Evolutionary conservation across 2,888 invertebrate species (phyloP).

Genomic region (Thalpophila matura): DNA sequence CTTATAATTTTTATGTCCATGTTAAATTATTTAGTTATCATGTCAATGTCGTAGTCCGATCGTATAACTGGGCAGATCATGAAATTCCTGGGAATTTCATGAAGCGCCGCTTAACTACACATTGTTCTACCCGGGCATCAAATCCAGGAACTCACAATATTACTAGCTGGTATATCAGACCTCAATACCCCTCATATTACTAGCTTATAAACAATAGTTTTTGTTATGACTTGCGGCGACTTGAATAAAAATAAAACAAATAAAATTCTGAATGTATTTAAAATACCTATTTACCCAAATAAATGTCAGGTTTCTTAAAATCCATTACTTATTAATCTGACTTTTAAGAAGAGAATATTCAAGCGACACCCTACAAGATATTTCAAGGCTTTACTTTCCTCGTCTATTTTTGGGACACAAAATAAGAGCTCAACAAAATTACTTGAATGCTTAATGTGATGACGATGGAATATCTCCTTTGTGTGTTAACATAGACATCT

Average conservation of each 20-base stretch:
- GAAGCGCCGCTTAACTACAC: not conserved
- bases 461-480: constrained; percentile 47
- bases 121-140: not conserved
- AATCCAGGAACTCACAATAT: too few species aligned
- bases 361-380: constrained; percentile 8
- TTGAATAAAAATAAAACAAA: constrained; percentile 1
- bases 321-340: constrained; percentile 31
- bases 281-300: constrained; percentile 10
- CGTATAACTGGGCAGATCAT: too few species aligned
- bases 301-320: constrained; percentile 8
- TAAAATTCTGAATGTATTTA: constrained; percentile 18
- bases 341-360: constrained; percentile 26
- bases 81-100: too few species aligned
- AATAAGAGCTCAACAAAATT: constrained; percentile 47
- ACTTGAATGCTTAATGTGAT: constrained; percentile 42
- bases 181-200: too few species aligned
- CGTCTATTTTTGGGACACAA: constrained; percentile 25
- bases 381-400: constrained; percentile 1
- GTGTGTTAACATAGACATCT: constrained; percentile 33
- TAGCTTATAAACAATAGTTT: too few species aligned
- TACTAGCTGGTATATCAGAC: too few species aligned
- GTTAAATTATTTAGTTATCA: too few species aligned
- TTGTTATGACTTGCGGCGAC: too few species aligned
- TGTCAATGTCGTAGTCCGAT: too few species aligned
- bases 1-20: too few species aligned